Conservation (phyloP, 2,797 vertebrate species). For the Avahi laniger region DNA sequence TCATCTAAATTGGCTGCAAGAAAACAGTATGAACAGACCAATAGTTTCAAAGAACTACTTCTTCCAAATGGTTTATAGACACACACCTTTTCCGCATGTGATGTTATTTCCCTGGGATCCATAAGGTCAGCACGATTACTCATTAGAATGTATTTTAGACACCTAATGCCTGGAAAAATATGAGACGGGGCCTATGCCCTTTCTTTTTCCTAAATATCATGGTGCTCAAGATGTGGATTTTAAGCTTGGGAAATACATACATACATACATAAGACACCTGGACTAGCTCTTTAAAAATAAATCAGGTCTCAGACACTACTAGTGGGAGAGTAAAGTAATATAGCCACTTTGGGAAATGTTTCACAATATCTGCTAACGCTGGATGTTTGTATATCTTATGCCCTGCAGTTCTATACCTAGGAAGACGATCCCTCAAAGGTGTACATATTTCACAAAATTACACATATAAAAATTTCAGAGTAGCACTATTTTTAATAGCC, state of each 20-base stretch:
- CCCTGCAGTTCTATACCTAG: not conserved
- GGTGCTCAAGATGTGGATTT: not conserved
- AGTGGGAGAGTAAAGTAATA: not conserved
- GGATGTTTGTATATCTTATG: not conserved
- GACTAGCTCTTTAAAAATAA: constrained; percentile 12
- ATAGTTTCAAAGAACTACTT: constrained; percentile 43
- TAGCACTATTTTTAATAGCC: not conserved
- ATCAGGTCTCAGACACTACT: not conserved
- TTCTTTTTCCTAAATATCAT: not conserved
- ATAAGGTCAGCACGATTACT: constrained; percentile 10
- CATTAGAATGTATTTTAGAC: constrained; percentile 10
- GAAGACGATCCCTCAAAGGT: not conserved
- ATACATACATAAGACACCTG: not conserved
- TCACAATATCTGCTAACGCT: not conserved
- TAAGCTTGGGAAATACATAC: not conserved
- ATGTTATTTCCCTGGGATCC: not conserved
- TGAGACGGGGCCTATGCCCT: not conserved
- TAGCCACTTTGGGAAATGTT: not conserved
- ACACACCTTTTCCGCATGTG: not conserved
- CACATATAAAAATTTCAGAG: not conserved
- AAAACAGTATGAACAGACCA: constrained; percentile 45
- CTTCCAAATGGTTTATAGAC: constrained; percentile 48
- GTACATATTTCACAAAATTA: not conserved
- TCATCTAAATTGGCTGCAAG: constrained; percentile 58
- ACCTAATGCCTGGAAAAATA: not conserved